phyloP scores from a whole-genome alignment of 1,140 invertebrate species.

The Archivesica marissinica region DNA sequence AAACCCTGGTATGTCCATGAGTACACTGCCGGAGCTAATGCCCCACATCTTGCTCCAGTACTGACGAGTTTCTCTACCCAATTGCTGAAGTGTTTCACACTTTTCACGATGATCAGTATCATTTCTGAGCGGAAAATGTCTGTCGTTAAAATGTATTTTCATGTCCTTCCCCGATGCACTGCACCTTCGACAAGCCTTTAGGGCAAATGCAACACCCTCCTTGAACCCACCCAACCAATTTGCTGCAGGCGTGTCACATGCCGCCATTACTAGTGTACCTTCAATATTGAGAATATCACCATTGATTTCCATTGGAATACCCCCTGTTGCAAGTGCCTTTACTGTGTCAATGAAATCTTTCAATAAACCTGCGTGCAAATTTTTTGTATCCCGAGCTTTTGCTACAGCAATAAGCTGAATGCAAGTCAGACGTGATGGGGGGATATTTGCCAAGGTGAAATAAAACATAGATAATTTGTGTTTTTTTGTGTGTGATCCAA shows the following conservation, averaged over 20 bases:
- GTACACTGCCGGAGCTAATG: constrained; percentile 18
- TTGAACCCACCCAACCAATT: constrained; percentile 18
- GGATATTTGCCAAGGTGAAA: constrained; percentile 15
- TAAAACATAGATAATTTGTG: neutral
- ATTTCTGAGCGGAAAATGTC: neutral
- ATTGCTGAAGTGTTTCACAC: neutral
- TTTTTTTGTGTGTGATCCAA: constrained; percentile 36
- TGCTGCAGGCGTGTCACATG: neutral
- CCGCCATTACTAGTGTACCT: neutral
- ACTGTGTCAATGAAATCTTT: constrained; percentile 14
- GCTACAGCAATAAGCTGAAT: neutral
- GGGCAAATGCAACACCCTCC: neutral
- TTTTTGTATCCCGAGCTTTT: neutral
- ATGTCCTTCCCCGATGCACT: neutral
- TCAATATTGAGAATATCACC: neutral
- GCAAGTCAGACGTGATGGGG: constrained; percentile 3
- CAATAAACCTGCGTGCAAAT: neutral
- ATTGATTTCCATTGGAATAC: neutral
- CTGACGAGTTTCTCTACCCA: neutral
- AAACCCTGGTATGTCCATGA: constrained; percentile 5
- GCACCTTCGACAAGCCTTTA: constrained; percentile 7
- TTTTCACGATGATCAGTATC: neutral
- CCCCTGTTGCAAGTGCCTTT: neutral
- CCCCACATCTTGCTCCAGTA: constrained; percentile 50
- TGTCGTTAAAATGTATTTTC: neutral